phyloP scores from a whole-genome alignment of 2,113 vertebrate species.

The Sceloporus undulatus region DNA sequence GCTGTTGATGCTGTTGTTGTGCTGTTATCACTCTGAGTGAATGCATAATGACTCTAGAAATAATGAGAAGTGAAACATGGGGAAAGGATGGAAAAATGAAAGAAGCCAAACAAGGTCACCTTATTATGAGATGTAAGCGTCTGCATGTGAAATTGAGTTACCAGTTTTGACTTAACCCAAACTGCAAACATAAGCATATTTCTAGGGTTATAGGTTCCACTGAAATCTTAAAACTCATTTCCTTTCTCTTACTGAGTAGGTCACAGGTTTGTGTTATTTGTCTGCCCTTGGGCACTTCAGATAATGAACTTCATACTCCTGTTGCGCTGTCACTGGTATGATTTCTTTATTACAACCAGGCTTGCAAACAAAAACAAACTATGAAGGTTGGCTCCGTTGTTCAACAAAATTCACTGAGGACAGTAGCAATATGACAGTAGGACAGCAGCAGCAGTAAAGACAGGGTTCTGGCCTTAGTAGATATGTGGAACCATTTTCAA shows the following conservation, averaged over 20 bases:
- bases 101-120: no score
- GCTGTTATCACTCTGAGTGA: no score
- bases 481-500: slow-evolving; percentile 36
- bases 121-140: background rate
- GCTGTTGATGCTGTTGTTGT: no score
- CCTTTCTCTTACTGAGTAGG: background rate
- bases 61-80: background rate
- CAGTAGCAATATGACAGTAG: slow-evolving; percentile 40
- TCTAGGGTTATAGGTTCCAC: background rate
- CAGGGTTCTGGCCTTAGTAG: slow-evolving; percentile 29
- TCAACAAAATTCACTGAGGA: slow-evolving; percentile 44
- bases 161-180: background rate
- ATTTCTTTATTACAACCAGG: slow-evolving; percentile 9
- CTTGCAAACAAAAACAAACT: slow-evolving; percentile 22
- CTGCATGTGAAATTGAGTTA: background rate
- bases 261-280: slow-evolving; percentile 28
- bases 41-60: no score
- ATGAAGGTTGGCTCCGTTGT: background rate
- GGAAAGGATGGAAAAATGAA: background rate
- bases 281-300: slow-evolving; percentile 31
- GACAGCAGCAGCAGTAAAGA: slow-evolving; percentile 31
- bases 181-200: background rate
- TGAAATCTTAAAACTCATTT: background rate
- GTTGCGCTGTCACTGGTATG: background rate
- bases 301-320: slow-evolving; percentile 16